These are phyloP conservation scores for Adrianichthys oophorus DNA, from an alignment of 2,797 vertebrate species.

Conservation along the genomic window DNA sequence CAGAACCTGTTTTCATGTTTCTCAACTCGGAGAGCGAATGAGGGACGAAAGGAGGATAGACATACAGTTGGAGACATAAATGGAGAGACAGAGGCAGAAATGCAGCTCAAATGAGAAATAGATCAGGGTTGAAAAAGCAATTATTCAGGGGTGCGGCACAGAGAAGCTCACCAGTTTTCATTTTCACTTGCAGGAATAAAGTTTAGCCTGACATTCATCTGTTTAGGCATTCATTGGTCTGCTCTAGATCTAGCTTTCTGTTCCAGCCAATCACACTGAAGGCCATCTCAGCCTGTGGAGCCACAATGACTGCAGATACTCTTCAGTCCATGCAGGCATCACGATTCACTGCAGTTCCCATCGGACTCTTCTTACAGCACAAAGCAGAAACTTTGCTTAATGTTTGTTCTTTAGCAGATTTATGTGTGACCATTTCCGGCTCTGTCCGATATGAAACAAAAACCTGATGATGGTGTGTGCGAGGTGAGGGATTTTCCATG, in stretches of 20 bases:
- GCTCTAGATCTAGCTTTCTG: not conserved
- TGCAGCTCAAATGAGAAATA: not conserved
- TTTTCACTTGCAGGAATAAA: slow-evolving; percentile 22
- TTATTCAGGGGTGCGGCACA: not conserved
- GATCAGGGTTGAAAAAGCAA: slow-evolving; percentile 4
- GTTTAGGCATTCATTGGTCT: slow-evolving; percentile 8
- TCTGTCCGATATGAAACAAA: slow-evolving; percentile 12
- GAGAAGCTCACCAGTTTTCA: slow-evolving; percentile 19
- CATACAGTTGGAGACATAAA: slow-evolving; percentile 1
- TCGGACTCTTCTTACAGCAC: not conserved
- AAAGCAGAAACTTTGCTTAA: not conserved
- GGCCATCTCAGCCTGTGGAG: slow-evolving; percentile 4
- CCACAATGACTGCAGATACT: slow-evolving; percentile 1
- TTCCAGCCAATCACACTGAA: slow-evolving; percentile 12
- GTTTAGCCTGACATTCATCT: slow-evolving; percentile 12
- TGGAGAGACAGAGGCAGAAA: not conserved
- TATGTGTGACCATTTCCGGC: slow-evolving; percentile 22
- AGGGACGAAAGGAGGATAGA: not conserved
- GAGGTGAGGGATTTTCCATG: slow-evolving; percentile 18
- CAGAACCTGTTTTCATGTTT: slow-evolving; percentile 6
- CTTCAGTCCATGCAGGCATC: not conserved
- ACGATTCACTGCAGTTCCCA: too few relatives aligned
- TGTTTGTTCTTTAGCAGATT: not conserved
- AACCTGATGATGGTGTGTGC: not conserved
- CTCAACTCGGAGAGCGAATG: not conserved